Evolutionary conservation across 2,113 vertebrate genomes (phyloP).

Genomic region (Chaetorhynchus papuensis): DNA sequence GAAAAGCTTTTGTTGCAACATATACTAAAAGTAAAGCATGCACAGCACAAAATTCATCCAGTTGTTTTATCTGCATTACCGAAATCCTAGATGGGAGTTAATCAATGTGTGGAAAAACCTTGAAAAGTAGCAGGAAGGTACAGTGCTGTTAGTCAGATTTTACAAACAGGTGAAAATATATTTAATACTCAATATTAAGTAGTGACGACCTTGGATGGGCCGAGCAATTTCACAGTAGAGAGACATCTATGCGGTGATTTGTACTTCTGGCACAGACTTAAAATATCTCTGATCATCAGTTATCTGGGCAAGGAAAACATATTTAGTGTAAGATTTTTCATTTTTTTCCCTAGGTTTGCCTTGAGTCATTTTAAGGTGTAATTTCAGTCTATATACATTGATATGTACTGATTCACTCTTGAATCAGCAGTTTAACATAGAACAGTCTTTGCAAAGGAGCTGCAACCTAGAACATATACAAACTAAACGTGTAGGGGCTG

Average conservation of each 20-base stretch:
- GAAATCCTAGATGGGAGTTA: background rate
- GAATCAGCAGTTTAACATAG: background rate
- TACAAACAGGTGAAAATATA: background rate
- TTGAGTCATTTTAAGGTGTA: background rate
- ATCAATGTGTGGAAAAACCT: background rate
- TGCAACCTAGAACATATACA: background rate
- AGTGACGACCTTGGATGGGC: background rate
- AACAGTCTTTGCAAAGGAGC: background rate
- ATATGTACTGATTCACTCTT: background rate
- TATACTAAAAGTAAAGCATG: background rate
- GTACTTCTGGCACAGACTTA: background rate
- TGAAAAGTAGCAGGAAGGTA: background rate
- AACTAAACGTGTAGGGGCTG: background rate
- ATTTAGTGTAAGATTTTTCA: background rate
- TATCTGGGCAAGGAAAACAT: background rate
- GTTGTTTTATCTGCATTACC: background rate
- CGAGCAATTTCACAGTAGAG: background rate
- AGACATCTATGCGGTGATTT: background rate
- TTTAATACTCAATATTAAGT: background rate
- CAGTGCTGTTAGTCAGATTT: background rate
- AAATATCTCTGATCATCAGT: background rate
- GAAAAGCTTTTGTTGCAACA: background rate
- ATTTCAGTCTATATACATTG: background rate
- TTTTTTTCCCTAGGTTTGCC: background rate
- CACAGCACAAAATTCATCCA: background rate